A percentile compares a stretch with the other conserved stretches of the same genome.
phyloP scores from a whole-genome alignment of 2,888 invertebrate genomes.

The Brenthis daphne region DNA sequence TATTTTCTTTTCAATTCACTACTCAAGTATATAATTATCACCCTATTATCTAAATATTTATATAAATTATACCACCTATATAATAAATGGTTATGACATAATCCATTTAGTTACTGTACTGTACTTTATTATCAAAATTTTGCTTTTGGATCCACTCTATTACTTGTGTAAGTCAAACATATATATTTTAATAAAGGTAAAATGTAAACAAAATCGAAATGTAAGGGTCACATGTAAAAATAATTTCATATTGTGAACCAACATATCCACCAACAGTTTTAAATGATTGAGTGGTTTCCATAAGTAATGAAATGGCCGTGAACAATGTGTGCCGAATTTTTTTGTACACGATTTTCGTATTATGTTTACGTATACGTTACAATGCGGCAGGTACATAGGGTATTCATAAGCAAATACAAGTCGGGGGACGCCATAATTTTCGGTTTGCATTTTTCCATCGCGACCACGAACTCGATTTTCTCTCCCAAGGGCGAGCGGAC shows the following conservation, averaged over 20 bases:
- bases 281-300: conserved; percentile 45
- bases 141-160: neutral
- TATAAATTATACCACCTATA: too few species aligned
- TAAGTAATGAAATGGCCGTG: conserved; percentile 45
- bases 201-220: conserved; percentile 17
- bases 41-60: too few species aligned
- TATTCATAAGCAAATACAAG: conserved; percentile 82
- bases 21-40: too few species aligned
- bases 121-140: neutral
- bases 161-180: neutral
- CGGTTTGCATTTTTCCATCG: conserved; percentile 82
- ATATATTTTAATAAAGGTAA: neutral
- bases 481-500: conserved; percentile 79
- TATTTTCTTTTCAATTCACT: too few species aligned
- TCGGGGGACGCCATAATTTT: conserved; percentile 80
- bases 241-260: conserved; percentile 30
- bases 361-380: conserved; percentile 68
- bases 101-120: too few species aligned
- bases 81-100: too few species aligned
- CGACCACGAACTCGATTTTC: conserved; percentile 80
- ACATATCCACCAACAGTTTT: conserved; percentile 38
- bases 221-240: conserved; percentile 20
- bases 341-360: conserved; percentile 61
- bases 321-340: conserved; percentile 47
- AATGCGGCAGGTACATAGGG: conserved; percentile 64